These are phyloP conservation scores for Dromius quadrimaculatus DNA, from an alignment of 2,888 invertebrate genomes.

Conservation along the genomic window DNA sequence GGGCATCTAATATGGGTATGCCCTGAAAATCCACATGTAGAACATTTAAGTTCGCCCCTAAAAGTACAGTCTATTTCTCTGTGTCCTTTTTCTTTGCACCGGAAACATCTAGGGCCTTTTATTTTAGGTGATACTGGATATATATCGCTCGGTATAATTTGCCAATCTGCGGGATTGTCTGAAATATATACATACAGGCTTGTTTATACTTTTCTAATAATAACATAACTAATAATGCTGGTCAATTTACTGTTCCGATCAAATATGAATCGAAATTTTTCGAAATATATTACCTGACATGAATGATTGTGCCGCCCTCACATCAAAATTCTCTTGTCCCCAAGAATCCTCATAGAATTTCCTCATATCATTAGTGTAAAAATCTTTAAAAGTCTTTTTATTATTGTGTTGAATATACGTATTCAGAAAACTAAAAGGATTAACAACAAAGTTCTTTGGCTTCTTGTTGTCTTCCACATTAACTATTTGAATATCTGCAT, in stretches of 20 bases:
- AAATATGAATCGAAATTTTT: neutral
- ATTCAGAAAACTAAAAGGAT: conserved; percentile 38
- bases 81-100: conserved; percentile 39
- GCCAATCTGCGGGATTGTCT: conserved; percentile 39
- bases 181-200: neutral
- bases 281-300: conserved; percentile 46
- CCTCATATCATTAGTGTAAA: conserved; percentile 38
- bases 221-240: neutral
- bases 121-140: neutral
- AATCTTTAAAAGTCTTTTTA: conserved; percentile 37
- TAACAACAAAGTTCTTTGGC: conserved; percentile 10
- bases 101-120: conserved; percentile 23
- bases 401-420: conserved; percentile 13
- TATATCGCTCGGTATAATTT: conserved; percentile 26
- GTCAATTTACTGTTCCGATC: neutral
- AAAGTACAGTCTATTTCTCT: conserved; percentile 8
- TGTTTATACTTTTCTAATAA: neutral
- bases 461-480: too few species aligned
- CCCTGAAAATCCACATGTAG: conserved; percentile 32
- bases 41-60: conserved; percentile 24
- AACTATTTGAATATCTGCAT: neutral
- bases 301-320: conserved; percentile 12
- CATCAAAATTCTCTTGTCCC: conserved; percentile 46
- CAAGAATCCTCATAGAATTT: conserved; percentile 47
- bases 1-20: conserved; percentile 39